Conservation (phyloP, 1,140 invertebrate species). For the Drosophila truncata region DNA sequence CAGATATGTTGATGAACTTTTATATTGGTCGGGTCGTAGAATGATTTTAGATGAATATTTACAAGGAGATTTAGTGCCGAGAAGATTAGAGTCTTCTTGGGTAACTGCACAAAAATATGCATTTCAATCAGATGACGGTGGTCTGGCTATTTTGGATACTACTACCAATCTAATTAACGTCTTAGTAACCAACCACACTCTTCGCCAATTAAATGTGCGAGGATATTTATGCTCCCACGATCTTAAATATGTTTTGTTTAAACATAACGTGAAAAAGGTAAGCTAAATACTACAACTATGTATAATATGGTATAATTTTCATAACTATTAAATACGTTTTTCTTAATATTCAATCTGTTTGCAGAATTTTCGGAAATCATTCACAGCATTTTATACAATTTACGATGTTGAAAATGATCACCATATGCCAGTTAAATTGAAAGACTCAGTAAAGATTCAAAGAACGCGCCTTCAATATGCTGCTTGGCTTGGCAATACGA, state of each 20-base stretch:
- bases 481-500: constrained; percentile 91
- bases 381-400: constrained; percentile 93
- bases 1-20: constrained; percentile 93
- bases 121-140: constrained; percentile 93
- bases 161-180: constrained; percentile 90
- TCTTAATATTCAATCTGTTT: constrained; percentile 65
- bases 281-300: constrained; percentile 85
- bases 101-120: constrained; percentile 92
- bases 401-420: constrained; percentile 95
- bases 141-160: constrained; percentile 91
- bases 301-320: no score
- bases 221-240: constrained; percentile 93
- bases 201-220: constrained; percentile 93
- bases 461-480: constrained; percentile 91
- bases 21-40: constrained; percentile 93
- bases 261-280: constrained; percentile 94
- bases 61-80: constrained; percentile 90
- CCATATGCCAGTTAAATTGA: constrained; percentile 91
- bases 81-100: constrained; percentile 91
- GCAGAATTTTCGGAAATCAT: constrained; percentile 92
- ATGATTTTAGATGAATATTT: constrained; percentile 93
- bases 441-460: constrained; percentile 89
- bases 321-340: neutral
- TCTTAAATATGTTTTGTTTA: constrained; percentile 92
- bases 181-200: constrained; percentile 93